These are phyloP conservation scores for Leuciscus waleckii DNA, from an alignment of 2,797 vertebrate species.

Conservation along the genomic window DNA sequence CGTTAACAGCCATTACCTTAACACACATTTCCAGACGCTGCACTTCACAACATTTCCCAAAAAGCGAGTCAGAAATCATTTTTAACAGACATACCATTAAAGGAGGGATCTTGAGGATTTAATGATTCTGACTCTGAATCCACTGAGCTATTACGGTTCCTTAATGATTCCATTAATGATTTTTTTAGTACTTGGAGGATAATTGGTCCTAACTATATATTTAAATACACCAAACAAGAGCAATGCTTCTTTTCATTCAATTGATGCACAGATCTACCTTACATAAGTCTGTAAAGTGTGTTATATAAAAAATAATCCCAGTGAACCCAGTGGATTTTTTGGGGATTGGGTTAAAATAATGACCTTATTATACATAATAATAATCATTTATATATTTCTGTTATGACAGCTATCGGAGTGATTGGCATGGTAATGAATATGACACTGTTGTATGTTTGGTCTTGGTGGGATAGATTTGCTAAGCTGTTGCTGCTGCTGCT, in stretches of 20 bases:
- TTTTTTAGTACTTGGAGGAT: slow-evolving; percentile 9
- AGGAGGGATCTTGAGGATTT: not conserved
- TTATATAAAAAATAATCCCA: not conserved
- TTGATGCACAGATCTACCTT: not conserved
- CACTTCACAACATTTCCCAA: slow-evolving; percentile 44
- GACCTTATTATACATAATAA: not conserved
- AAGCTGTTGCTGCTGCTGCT: too few relatives aligned
- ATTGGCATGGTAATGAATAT: too few relatives aligned
- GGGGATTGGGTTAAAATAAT: not conserved
- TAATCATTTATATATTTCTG: too few relatives aligned
- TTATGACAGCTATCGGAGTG: too few relatives aligned
- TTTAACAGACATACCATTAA: slow-evolving; percentile 5
- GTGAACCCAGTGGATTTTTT: not conserved
- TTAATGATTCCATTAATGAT: slow-evolving; percentile 19
- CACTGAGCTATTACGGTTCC: slow-evolving; percentile 6
- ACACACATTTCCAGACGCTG: slow-evolving; percentile 30
- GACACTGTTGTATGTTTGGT: too few relatives aligned
- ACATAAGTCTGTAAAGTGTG: not conserved
- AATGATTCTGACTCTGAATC: slow-evolving; percentile 10
- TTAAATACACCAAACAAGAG: slow-evolving; percentile 32
- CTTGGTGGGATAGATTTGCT: too few relatives aligned
- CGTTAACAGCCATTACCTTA: slow-evolving; percentile 43
- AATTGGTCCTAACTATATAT: slow-evolving; percentile 22
- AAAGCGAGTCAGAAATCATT: slow-evolving; percentile 15
- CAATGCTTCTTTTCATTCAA: not conserved